These are phyloP conservation scores for Drosophila lini DNA, from an alignment of 1,140 invertebrate genomes.

Conservation along the genomic window DNA sequence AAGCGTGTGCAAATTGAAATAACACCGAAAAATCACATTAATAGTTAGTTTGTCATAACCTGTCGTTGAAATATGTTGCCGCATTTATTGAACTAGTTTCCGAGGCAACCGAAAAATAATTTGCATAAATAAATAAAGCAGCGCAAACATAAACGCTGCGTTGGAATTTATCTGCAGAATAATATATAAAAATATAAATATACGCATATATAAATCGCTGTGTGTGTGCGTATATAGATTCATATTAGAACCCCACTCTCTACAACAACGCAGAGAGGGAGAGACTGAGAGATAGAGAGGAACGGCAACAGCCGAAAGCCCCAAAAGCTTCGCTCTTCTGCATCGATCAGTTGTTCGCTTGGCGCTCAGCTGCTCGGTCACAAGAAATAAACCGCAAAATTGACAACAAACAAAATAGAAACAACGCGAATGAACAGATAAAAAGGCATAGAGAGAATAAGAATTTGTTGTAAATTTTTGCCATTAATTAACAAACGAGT, in stretches of 20 bases:
- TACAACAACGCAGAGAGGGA: not conserved
- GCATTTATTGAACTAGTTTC: constrained; percentile 73
- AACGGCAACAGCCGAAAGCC: constrained; percentile 21
- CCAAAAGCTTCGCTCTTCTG: constrained; percentile 23
- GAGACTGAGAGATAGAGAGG: constrained; percentile 3
- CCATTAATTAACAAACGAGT: constrained; percentile 51
- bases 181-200: constrained; percentile 10
- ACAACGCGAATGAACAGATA: constrained; percentile 9
- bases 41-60: constrained; percentile 44
- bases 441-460: constrained; percentile 27
- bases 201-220: constrained; percentile 1
- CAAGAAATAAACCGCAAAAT: constrained; percentile 58
- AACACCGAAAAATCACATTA: constrained; percentile 10
- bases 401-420: constrained; percentile 59
- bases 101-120: constrained; percentile 48
- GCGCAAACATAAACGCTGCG: constrained; percentile 59
- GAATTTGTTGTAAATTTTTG: constrained; percentile 80
- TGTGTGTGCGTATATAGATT: constrained; percentile 36
- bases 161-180: constrained; percentile 70
- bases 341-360: constrained; percentile 72
- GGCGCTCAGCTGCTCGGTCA: constrained; percentile 73
- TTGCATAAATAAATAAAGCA: constrained; percentile 79
- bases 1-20: constrained; percentile 28
- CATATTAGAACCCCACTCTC: constrained; percentile 54
- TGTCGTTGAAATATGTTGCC: constrained; percentile 18